Conservation (phyloP, 1,140 invertebrate genomes). For the Macrostomum lignano region DNA sequence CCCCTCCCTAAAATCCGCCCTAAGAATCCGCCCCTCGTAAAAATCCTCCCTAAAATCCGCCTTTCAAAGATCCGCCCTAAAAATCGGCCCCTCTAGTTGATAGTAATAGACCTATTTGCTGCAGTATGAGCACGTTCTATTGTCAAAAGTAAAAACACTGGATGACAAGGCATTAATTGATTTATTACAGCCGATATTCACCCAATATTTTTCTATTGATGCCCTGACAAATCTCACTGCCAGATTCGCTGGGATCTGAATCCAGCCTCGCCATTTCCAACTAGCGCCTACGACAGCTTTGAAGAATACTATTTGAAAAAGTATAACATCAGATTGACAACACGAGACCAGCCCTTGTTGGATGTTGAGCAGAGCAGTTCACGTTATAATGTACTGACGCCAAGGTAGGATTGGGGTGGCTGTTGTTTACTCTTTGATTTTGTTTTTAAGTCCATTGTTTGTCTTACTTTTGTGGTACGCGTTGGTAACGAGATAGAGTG, state of each 20-base stretch:
- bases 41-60: no score
- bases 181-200: no score
- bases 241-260: slow-evolving; percentile 36
- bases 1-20: no score
- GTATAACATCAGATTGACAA: slow-evolving; percentile 62
- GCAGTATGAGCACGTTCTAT: background rate
- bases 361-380: slow-evolving; percentile 94
- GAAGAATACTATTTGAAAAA: slow-evolving; percentile 73
- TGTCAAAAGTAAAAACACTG: background rate
- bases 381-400: slow-evolving; percentile 71
- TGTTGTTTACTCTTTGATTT: no score
- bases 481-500: no score
- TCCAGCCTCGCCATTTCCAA: slow-evolving; percentile 63
- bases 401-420: no score
- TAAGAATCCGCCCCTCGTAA: no score
- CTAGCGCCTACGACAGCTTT: slow-evolving; percentile 56
- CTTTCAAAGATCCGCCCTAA: no score
- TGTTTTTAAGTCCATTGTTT: no score
- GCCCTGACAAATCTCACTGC: background rate
- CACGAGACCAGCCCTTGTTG: slow-evolving; percentile 55
- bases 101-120: background rate
- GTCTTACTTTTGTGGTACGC: no score
- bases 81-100: no score
- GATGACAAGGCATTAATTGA: background rate
- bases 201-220: background rate